A percentile compares a stretch with the other conserved stretches of the same genome.
Conservation (phyloP, 2,113 vertebrate genomes). For the Nycticorax nycticorax region DNA sequence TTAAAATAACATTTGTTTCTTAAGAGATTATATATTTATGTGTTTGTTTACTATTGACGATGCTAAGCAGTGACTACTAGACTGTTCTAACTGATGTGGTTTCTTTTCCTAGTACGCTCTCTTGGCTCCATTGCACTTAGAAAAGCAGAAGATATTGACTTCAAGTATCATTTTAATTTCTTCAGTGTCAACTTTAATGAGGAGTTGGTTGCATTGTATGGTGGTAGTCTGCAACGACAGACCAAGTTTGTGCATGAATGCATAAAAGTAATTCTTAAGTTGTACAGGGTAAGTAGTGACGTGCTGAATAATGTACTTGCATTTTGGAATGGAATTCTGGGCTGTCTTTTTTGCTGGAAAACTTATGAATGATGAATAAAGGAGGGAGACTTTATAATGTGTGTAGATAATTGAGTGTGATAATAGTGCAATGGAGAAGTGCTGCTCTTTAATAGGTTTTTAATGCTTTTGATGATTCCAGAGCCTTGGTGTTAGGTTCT, state of each 20-base stretch:
- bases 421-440: not conserved
- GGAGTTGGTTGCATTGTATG: constrained; percentile 94
- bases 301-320: not conserved
- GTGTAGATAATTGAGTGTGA: not conserved
- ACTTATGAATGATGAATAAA: not conserved
- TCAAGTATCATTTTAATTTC: constrained; percentile 91
- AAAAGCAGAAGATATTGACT: constrained; percentile 90
- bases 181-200: constrained; percentile 97
- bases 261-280: constrained; percentile 91
- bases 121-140: constrained; percentile 93
- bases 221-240: constrained; percentile 89
- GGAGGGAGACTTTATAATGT: not conserved
- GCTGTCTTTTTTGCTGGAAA: not conserved
- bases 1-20: not conserved
- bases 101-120: constrained; percentile 84
- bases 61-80: not conserved
- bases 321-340: not conserved
- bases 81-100: not conserved
- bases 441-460: not conserved
- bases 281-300: constrained; percentile 87
- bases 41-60: not conserved
- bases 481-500: not conserved
- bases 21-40: not conserved
- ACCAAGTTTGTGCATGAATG: constrained; percentile 93
- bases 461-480: not conserved